Percentiles rank a stretch among this genome's conserved stretches.
Conservation (phyloP, 2,113 vertebrate species). For the Paracanthobrama guichenoti region DNA sequence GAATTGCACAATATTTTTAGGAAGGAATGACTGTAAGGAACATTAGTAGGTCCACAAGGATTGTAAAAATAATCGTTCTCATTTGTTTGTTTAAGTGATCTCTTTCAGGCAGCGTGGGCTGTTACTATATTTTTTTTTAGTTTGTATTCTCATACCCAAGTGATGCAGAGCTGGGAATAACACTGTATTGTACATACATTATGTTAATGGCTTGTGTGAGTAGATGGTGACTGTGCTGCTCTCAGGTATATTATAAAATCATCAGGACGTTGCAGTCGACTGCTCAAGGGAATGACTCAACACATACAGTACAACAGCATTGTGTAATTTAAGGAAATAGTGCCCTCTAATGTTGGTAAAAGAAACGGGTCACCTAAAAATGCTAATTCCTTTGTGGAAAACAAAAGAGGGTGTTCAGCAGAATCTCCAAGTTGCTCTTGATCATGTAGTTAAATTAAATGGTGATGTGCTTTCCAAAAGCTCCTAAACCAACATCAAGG, state of each 20-base stretch:
- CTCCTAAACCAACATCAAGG: not conserved
- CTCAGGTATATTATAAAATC: not conserved
- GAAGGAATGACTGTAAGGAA: slow-evolving; percentile 3
- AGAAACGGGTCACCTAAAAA: not conserved
- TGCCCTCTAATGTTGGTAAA: slow-evolving; percentile 51
- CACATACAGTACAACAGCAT: not conserved
- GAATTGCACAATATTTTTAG: not conserved
- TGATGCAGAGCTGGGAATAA: slow-evolving; percentile 27
- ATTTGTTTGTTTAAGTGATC: slow-evolving; percentile 13
- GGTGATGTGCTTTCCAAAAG: not conserved
- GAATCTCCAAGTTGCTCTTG: not conserved
- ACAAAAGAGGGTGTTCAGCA: not conserved
- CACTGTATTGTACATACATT: slow-evolving; percentile 7
- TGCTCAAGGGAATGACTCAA: not conserved
- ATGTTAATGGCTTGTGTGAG: not conserved
- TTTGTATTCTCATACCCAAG: not conserved
- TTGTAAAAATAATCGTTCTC: not conserved
- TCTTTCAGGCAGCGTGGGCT: not conserved
- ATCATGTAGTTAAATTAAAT: not conserved
- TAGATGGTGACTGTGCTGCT: not conserved
- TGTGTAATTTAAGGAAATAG: slow-evolving; percentile 32
- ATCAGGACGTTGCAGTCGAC: not conserved
- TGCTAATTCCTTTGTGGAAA: not conserved
- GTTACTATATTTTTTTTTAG: not conserved
- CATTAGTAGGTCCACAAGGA: not conserved